Evolutionary conservation across 2,113 vertebrate species (phyloP), one percentile per base, ranked within the genome.

Genomic region (Dasyprocta punctata): DNA sequence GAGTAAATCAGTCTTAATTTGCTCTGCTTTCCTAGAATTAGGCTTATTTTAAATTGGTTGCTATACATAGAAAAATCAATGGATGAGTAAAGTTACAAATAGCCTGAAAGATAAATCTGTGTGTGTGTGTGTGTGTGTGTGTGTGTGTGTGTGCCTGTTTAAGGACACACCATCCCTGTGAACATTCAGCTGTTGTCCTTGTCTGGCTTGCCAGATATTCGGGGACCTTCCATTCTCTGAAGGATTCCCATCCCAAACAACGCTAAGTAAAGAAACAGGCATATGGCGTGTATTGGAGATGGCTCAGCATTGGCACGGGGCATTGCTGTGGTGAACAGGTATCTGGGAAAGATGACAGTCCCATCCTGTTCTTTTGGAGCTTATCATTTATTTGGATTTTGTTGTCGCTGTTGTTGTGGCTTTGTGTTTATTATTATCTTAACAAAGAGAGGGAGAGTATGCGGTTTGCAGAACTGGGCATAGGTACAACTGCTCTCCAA

Each of bases 21-120:
- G 97, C 92, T 98, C 97, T 96, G 61, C 97, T 98, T 98, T 95
- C 89, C 97, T 98, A 98, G 97, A 97, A 95, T 69, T 90, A 96
- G 98, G 96, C 94, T 98, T 97, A 97, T 98, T 98, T 98, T 98
- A 98, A 98, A 98, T 97, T 98, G 90, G 97, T 97, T 97, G 97
- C 96, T 97, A 96, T 98, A 96, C 90, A 73, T 83, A 93, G 90
- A 90, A 90, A 94, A 96, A 96, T 65, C 97, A 96, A 97, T 86
- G 81, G 96, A 98, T 96, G 97, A 98, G 77, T 84, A 89, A 97
- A 97, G 98, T 98, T 97, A 75, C 58, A 96, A 97, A 97, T 88
- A 96, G 97, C 94, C 98, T 98, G 95, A 96, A 97, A 98, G 98
- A 80, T 56, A 63, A 92, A 54, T 87, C 96, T 96, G 94, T 65